These are phyloP conservation scores for Pangasianodon gigas DNA, from an alignment of 2,113 vertebrate genomes.

Conservation along the genomic window DNA sequence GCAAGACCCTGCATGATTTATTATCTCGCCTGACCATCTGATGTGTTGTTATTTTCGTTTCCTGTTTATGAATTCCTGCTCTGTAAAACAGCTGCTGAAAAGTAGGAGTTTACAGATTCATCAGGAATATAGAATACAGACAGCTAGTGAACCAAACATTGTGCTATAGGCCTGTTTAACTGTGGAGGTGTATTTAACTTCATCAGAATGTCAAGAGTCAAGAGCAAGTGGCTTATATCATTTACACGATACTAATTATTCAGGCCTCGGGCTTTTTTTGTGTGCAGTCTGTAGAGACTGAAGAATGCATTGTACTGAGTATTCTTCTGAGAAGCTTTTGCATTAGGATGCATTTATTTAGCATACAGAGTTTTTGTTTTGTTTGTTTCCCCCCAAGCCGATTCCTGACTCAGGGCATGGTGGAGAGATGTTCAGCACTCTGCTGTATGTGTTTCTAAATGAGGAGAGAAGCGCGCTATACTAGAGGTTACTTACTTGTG, in stretches of 20 bases:
- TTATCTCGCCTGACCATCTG: not conserved
- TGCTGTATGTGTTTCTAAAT: not conserved
- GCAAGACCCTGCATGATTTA: not conserved
- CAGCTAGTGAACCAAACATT: not conserved
- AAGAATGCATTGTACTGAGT: not conserved
- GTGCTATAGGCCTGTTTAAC: not conserved
- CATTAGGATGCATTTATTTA: not conserved
- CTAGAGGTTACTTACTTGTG: not conserved
- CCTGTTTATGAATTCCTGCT: not conserved
- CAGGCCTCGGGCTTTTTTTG: not conserved
- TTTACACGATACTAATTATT: not conserved
- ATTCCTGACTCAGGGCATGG: not conserved
- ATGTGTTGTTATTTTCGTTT: not conserved
- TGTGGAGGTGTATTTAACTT: not conserved
- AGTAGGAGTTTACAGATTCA: not conserved
- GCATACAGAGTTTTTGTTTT: not conserved
- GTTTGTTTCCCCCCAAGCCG: not conserved
- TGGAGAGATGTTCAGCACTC: not conserved
- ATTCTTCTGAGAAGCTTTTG: not conserved
- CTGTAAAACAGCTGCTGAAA: not conserved
- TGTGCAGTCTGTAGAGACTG: not conserved
- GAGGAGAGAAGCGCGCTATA: not conserved
- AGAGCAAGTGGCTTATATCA: not conserved
- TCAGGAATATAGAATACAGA: not conserved
- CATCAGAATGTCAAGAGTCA: not conserved